A percentile compares a stretch with the other conserved stretches of the same genome.
Conservation (phyloP, 2,113 vertebrate species). For the Nicator chloris region DNA sequence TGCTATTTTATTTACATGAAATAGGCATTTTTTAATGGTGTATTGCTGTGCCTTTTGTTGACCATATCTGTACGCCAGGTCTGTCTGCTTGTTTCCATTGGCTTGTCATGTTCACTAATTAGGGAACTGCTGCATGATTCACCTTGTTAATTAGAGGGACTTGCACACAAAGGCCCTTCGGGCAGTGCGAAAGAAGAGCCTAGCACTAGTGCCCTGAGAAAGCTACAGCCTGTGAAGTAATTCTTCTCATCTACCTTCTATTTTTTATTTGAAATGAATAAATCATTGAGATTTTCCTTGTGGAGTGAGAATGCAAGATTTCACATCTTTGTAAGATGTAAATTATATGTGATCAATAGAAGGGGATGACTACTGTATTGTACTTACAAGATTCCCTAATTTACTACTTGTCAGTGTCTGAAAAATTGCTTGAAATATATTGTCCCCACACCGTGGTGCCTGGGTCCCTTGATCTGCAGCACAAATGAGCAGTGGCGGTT, state of each 20-base stretch:
- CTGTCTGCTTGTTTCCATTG: constrained; percentile 89
- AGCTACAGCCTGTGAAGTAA: constrained; percentile 91
- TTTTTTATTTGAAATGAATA: constrained; percentile 98
- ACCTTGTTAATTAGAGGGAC: constrained; percentile 99
- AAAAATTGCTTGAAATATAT: constrained; percentile 67
- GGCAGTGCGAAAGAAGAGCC: constrained; percentile 84
- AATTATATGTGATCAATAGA: constrained; percentile 97
- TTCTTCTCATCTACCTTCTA: constrained; percentile 97
- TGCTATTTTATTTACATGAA: constrained; percentile 69
- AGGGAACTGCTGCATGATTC: constrained; percentile 97
- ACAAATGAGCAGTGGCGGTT: constrained; percentile 1
- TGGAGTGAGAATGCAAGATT: constrained; percentile 91
- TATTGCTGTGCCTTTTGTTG: constrained; percentile 69
- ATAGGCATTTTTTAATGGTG: constrained; percentile 35
- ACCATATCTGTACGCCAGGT: constrained; percentile 79
- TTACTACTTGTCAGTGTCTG: constrained; percentile 71
- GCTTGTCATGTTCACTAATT: constrained; percentile 99
- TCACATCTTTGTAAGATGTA: constrained; percentile 93
- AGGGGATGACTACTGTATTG: constrained; percentile 77
- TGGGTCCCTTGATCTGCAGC: constrained; percentile 64
- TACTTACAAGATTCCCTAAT: constrained; percentile 77
- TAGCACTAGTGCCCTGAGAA: constrained; percentile 90
- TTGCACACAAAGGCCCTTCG: constrained; percentile 87
- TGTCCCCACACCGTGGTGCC: constrained; percentile 43
- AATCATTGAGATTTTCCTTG: constrained; percentile 96